Base-by-base conservation (phyloP, 2,113 vertebrate genomes). In the Falco punctatus region DNA sequence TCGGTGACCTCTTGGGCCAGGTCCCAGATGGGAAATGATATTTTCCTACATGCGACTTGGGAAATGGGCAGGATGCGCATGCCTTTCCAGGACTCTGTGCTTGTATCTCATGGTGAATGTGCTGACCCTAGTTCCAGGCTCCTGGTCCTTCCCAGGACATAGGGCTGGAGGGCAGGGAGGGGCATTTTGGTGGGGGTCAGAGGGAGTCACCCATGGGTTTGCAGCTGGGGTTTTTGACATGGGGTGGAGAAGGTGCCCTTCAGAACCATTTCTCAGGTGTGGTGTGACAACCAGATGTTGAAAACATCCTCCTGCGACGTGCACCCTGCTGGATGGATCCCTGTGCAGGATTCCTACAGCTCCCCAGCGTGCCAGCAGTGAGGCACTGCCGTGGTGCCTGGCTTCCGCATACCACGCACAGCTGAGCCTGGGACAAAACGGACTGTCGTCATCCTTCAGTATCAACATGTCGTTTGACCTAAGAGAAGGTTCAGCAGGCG, bases 371-470 rank as follows among this genome's bases (percentile, higher is more conserved):
- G 40, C 65, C 20, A 27, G 80, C n/a, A 20, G 27, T 0, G 0
- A 26, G 18, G 20, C 4, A 0, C 9, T 32, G 27, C 46, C 0
- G 0, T 0, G 2, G 61, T 32, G 2, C 57, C n/a, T 49, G 1
- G 5, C 44, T 87, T 87, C 69, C 18, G 9, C 64, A 11, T 95
- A 21, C 33, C 30, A 1, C 0, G 0, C 54, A 10, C 1, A 1
- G 66, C 49, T 94, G 80, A 82, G 9, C 24, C 35, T 28, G 26
- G 9, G 65, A 7, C 46, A 6, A 3, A 44, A 21, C 1, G 7
- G 15, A 17, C 48, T 48, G 52, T n/a, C 26, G 1, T 21, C 2
- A 1, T 48, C 79, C 51, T 16, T 22, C 1, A 2, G 67, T 48
- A 28, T 62, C 67, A 42, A 6, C 16, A 0, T 61, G 70, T 52